Conservation (phyloP, 2,797 vertebrate genomes). For the Sebastes iracundus region DNA sequence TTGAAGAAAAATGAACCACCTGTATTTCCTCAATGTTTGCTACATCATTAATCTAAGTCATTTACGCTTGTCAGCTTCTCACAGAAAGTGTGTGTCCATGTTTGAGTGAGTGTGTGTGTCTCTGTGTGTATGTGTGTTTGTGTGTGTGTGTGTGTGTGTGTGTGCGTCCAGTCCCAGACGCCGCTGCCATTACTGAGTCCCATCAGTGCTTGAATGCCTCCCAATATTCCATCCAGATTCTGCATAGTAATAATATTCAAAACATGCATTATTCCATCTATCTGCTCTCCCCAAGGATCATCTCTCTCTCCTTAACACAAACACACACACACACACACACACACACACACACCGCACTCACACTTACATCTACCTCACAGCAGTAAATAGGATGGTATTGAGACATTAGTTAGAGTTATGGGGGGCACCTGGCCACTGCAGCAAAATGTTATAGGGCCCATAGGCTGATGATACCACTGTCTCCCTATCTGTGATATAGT, state of each 20-base stretch:
- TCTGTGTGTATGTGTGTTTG: conserved; percentile 15
- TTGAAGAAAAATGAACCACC: conserved; percentile 64
- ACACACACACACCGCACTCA: not conserved
- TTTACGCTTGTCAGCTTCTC: conserved; percentile 52
- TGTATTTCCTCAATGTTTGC: conserved; percentile 61
- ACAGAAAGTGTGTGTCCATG: not conserved
- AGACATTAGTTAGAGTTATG: conserved; percentile 70
- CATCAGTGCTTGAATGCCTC: conserved; percentile 67
- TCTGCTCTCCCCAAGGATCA: conserved; percentile 62
- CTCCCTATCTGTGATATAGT: conserved; percentile 61
- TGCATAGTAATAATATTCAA: conserved; percentile 72
- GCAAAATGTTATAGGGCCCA: conserved; percentile 54
- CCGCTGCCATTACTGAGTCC: conserved; percentile 61
- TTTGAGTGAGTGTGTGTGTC: not conserved
- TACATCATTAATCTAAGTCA: conserved; percentile 68
- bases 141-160: conserved; percentile 33
- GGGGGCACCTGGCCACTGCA: conserved; percentile 55
- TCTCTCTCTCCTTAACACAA: conserved; percentile 32
- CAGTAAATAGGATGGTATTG: conserved; percentile 54
- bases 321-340: conserved; percentile 15
- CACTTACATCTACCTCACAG: conserved; percentile 33
- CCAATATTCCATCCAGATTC: conserved; percentile 68
- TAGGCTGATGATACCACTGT: conserved; percentile 51
- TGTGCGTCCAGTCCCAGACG: conserved; percentile 54
- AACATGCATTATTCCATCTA: conserved; percentile 76